A percentile compares a stretch with the other conserved stretches of the same genome.
Evolutionary conservation across 2,113 vertebrate genomes (phyloP).

Genomic region (Castor canadensis): DNA sequence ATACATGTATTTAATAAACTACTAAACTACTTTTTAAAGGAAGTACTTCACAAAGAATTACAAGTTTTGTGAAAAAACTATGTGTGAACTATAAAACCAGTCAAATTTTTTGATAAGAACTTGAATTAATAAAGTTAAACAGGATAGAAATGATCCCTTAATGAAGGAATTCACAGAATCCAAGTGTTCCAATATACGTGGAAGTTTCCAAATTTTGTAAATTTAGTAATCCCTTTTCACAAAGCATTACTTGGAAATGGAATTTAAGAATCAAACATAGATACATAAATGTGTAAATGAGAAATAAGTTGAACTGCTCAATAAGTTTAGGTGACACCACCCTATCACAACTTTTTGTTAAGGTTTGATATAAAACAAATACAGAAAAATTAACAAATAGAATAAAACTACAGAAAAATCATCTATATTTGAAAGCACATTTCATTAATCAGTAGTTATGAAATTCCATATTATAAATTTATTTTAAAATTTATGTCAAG

Average conservation of each 20-base stretch:
- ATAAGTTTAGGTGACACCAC: background rate
- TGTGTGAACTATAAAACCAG: background rate
- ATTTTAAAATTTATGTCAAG: background rate
- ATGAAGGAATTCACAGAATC: background rate
- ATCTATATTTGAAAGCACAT: background rate
- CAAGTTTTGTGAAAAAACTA: constrained; percentile 31
- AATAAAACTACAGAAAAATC: background rate
- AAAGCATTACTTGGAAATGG: background rate
- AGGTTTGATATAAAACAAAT: background rate
- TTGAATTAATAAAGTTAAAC: background rate
- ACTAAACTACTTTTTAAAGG: too few species aligned
- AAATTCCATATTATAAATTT: background rate
- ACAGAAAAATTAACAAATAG: background rate
- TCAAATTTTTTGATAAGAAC: constrained; percentile 8
- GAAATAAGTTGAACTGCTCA: background rate
- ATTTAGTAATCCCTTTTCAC: background rate
- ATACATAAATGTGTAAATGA: background rate
- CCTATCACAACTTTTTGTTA: background rate
- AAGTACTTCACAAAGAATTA: background rate
- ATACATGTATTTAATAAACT: too few species aligned
- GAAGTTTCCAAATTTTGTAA: background rate
- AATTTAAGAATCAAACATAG: background rate
- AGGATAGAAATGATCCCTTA: background rate
- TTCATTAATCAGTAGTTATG: background rate
- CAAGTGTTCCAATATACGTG: background rate